Evolutionary conservation across 2,113 vertebrate species (phyloP).

Genomic region (Psilopogon haemacephalus): DNA sequence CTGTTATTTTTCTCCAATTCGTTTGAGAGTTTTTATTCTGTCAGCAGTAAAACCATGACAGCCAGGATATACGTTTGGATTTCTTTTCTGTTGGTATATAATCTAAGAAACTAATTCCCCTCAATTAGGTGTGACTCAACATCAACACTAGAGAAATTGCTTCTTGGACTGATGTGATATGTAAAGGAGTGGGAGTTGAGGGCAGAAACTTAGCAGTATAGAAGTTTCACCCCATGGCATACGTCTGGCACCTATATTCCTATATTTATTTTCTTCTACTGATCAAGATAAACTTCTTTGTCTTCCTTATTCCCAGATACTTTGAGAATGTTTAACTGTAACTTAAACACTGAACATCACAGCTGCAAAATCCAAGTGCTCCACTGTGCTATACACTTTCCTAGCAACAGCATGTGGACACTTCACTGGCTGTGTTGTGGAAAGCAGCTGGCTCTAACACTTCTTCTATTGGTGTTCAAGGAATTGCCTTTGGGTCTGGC

Average conservation of each 20-base stretch:
- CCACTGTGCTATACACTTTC: not conserved
- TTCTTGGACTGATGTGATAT: not conserved
- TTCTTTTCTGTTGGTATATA: not conserved
- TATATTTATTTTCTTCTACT: not conserved
- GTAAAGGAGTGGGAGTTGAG: not conserved
- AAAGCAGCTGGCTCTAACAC: slow-evolving; percentile 16
- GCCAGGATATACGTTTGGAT: no score
- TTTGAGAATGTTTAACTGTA: not conserved
- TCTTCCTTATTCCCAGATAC: not conserved
- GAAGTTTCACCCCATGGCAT: not conserved
- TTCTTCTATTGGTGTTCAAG: slow-evolving; percentile 29
- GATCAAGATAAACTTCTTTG: not conserved
- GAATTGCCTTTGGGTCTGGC: slow-evolving; percentile 1
- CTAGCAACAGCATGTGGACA: slow-evolving; percentile 35
- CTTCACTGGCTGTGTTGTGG: slow-evolving; percentile 10
- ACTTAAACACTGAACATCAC: not conserved
- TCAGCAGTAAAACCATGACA: no score
- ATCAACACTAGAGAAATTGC: not conserved
- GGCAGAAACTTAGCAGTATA: not conserved
- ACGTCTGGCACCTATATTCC: not conserved
- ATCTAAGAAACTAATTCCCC: not conserved
- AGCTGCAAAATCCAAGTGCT: slow-evolving; percentile 25
- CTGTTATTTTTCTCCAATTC: no score
- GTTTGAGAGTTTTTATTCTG: no score
- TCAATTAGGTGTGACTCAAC: not conserved